Base-by-base conservation (phyloP, 1,140 invertebrate species). In the Drosophila equinoxialis region DNA sequence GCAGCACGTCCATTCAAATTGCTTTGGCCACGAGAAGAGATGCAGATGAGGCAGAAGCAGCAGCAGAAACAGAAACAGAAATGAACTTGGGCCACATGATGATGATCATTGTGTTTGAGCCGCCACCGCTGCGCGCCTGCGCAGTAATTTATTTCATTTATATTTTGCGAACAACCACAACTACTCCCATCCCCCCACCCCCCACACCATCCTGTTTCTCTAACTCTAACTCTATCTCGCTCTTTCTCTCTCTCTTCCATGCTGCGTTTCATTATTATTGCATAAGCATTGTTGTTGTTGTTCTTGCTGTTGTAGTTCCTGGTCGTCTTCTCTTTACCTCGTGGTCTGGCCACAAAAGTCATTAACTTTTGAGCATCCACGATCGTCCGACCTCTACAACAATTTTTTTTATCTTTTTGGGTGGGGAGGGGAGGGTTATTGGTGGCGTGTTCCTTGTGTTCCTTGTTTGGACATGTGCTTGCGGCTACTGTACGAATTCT, bases 91-190 rank as follows among this genome's bases (percentile, higher is more conserved):
- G 66, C 41, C 61, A 33, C 61, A 68, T 65, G 80, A 45, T 70
- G 79, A 79, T 86, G 30, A 30, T 30, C 30, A 30, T 30, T 30
- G 30, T 86, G 82, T 86, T 77, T 67, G 78, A 65, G 55, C 33
- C 42, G 55, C 48, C 60, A 75, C 51, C 68, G 20, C 37, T 70
- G 33, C 77, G 82, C 83, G 83, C 76, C 79, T 86, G 83, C 83
- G 83, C 79, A 79, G 72, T 78, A 86, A 85, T 86, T 85, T 85
- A 85, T 85, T 86, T 85, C 82, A 82, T 86, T 87, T 86, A 79
- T 75, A 73, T 72, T 76, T 86, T 55, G 70, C 58, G 62, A 58
- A 48, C 33, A 37, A 39, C 33, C 42, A 41, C 39, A 13, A 23
- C n/a, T 51, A 8, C 6, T 8, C 8, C 17, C 14, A n/a, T n/a